These are phyloP conservation scores for Chloebia gouldiae DNA, from an alignment of 2,113 vertebrate genomes.

Conservation along the genomic window DNA sequence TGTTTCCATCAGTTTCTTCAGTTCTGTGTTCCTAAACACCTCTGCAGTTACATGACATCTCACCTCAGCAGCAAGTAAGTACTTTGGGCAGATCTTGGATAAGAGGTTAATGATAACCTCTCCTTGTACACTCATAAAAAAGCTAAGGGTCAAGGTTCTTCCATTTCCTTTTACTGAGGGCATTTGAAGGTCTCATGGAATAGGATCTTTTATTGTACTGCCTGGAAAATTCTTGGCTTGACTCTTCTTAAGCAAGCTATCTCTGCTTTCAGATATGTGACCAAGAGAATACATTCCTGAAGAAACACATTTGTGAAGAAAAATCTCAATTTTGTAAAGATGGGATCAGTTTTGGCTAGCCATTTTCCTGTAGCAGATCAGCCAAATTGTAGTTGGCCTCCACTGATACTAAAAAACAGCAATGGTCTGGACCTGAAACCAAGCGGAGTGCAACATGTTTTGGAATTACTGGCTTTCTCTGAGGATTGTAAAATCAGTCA, in stretches of 20 bases:
- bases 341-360: conserved; percentile 14
- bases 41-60: neutral
- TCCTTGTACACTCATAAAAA: neutral
- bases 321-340: conserved; percentile 10
- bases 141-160: neutral
- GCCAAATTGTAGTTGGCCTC: conserved; percentile 29
- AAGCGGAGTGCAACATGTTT: neutral
- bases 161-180: neutral
- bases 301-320: neutral
- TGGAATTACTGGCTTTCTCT: neutral
- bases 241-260: neutral
- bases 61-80: neutral
- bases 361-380: neutral
- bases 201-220: neutral
- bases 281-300: neutral
- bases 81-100: neutral
- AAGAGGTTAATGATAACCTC: neutral
- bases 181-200: neutral
- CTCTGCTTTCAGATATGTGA: neutral
- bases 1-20: neutral
- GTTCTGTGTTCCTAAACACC: neutral
- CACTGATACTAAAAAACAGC: neutral
- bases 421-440: neutral
- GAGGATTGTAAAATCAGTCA: neutral
- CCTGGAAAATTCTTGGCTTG: neutral